These are phyloP conservation scores for Amblyopsis rosae DNA, from an alignment of 2,113 vertebrate species.

Conservation along the genomic window DNA sequence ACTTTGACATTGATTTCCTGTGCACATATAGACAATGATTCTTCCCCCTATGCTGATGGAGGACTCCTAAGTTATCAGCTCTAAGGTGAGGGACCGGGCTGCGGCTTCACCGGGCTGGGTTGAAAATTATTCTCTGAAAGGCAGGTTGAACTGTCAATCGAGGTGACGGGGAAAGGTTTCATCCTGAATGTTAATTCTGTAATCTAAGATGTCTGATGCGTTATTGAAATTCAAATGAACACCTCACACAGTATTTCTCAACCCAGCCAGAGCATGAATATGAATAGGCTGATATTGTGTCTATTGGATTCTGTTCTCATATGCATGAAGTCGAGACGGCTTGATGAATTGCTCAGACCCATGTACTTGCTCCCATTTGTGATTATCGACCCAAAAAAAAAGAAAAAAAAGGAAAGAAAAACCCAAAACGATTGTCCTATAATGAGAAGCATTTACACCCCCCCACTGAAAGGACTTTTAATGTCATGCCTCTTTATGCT, in stretches of 20 bases:
- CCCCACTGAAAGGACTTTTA: conserved; percentile 50
- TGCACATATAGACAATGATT: conserved; percentile 33
- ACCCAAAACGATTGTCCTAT: conserved; percentile 52
- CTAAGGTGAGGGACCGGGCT: conserved; percentile 45
- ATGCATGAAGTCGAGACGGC: conserved; percentile 58
- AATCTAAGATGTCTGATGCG: conserved; percentile 42
- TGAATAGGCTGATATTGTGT: conserved; percentile 50
- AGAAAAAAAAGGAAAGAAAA: conserved; percentile 27
- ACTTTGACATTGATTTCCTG: conserved; percentile 69
- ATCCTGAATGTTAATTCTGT: conserved; percentile 53
- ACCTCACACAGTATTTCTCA: conserved; percentile 47
- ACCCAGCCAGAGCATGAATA: conserved; percentile 62
- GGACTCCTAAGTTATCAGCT: conserved; percentile 40
- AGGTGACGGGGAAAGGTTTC: conserved; percentile 53
- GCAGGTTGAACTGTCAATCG: conserved; percentile 51
- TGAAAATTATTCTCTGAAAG: conserved; percentile 56
- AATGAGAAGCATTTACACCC: conserved; percentile 57
- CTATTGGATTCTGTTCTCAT: conserved; percentile 49
- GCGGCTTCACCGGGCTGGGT: conserved; percentile 53
- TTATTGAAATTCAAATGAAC: conserved; percentile 72
- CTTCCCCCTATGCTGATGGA: conserved; percentile 36
- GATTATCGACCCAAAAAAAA: conserved; percentile 29
- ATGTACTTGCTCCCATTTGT: conserved; percentile 57
- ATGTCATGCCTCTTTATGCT: conserved; percentile 44
- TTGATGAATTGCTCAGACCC: conserved; percentile 66